phyloP scores from a whole-genome alignment of 2,797 vertebrate species.

The Taeniopygia guttata region DNA sequence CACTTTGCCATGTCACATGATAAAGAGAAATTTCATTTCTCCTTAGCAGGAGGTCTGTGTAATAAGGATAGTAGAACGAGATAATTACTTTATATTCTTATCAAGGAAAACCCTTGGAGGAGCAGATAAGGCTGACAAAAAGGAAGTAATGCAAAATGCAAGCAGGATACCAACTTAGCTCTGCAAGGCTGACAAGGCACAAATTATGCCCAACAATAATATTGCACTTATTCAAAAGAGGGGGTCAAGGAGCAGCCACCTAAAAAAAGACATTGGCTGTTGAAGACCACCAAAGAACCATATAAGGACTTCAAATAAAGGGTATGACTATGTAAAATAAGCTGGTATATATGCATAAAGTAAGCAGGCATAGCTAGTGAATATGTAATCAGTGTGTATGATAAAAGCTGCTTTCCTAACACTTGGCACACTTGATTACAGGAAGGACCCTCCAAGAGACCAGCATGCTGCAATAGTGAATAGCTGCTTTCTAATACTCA shows the following conservation, averaged over 20 bases:
- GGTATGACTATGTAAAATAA: neutral
- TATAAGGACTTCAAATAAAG: neutral
- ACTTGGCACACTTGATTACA: neutral
- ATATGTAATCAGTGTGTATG: no score
- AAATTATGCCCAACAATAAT: neutral
- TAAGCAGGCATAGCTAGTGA: neutral
- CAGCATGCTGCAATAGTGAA: neutral
- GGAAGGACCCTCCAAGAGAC: fast-evolving
- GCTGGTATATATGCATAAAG: neutral
- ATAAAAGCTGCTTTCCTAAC: neutral
- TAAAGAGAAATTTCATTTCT: neutral
- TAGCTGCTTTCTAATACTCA: neutral
- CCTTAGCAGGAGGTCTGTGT: neutral
- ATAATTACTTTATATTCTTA: neutral
- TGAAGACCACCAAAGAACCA: neutral
- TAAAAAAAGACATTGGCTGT: neutral
- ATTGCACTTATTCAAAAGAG: neutral
- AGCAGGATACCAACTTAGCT: neutral
- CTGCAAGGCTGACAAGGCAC: neutral
- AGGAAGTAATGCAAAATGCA: neutral
- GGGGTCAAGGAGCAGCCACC: neutral
- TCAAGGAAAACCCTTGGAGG: neutral
- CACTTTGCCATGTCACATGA: fast-evolving
- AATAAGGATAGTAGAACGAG: neutral
- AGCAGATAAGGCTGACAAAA: neutral